Base-by-base conservation (phyloP, 2,888 invertebrate genomes). In the Microctonus hyperodae region DNA sequence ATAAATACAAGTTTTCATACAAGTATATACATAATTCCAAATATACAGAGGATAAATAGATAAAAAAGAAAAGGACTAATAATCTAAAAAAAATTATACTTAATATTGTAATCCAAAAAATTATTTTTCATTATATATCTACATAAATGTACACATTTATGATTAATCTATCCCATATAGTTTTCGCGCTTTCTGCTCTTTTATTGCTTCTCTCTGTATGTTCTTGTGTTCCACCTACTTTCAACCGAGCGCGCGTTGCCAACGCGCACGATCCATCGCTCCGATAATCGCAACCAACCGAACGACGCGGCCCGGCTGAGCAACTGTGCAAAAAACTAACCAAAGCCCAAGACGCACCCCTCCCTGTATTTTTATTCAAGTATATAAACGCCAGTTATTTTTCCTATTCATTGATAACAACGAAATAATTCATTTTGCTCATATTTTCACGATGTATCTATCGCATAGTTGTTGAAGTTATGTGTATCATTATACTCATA, bases 101-200 rank as follows among this genome's bases (percentile, higher is more conserved):
- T 80, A 79, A 82, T 82, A 82, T 82, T 81, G 81, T 79, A 80
- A 81, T 79, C 78, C 78, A 78, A 78, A 72, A 73, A 79, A 77
- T 78, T 78, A 81, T 72, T 74, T 66, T 44, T 35, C 13, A 44
- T 44, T 44, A 13, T 28, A 13, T n/a, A n/a, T n/a, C n/a, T 37
- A 37, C n/a, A n/a, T n/a, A n/a, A n/a, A n/a, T n/a, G n/a, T n/a
- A n/a, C n/a, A n/a, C n/a, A n/a, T n/a, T n/a, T n/a, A n/a, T n/a
- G n/a, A n/a, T n/a, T n/a, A n/a, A n/a, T n/a, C n/a, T n/a, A n/a
- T n/a, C n/a, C n/a, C n/a, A n/a, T 44, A 44, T 44, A n/a, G 44
- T 35, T 37, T 59, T 20, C 65, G 40, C 48, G 44, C 50, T 48
- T 59, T 33, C 56, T 63, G 22, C 28, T 20, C 69, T 67, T 61